Evolutionary conservation across 2,113 vertebrate species (phyloP), one percentile per base, ranked within the genome.

Genomic region (Sinosuthora webbiana): DNA sequence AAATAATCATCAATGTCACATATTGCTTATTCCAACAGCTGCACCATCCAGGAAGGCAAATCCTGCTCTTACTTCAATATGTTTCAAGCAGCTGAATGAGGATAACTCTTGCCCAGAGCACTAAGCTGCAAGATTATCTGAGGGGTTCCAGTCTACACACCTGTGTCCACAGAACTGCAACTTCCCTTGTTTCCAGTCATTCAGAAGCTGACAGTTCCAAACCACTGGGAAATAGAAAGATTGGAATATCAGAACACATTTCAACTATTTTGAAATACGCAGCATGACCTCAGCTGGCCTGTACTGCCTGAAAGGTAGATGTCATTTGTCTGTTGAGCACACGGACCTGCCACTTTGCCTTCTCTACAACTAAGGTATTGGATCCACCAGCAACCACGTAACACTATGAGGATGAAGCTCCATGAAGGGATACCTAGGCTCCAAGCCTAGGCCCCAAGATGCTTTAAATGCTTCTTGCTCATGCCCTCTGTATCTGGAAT

Each of bases 1-100:
- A 95, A 97, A 95, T 78, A 95, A 94, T 75, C 79, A 60, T 39
- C 52, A 16, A 8, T 7, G 12, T 83, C 39, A n/a, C 15, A 10
- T 16, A 6, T 8, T 6, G 0, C 27, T 44, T 64, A 53, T 73
- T 77, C 74, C 76, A 74, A 49, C 6, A 18, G 53, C 35, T 47
- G 31, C 6, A 3, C 67, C n/a, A 57, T 15, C 22, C 53, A 30
- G 37, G 28, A 70, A 87, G 30, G 31, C 41, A 79, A 71, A 73
- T 45, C 31, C 27, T 67, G 15, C 52, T 47, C 60, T 71, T 39
- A 3, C 23, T 22, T 47, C 24, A 60, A 21, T 23, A 65, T 44
- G 11, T 28, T 83, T 90, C 20, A 35, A 62, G 37, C 31, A 42
- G n/a, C 8, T 50, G 39, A 65, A 37, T 5, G 19, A 71, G 33